phyloP scores from a whole-genome alignment of 2,888 invertebrate species.

The Galerucella pusilla region DNA sequence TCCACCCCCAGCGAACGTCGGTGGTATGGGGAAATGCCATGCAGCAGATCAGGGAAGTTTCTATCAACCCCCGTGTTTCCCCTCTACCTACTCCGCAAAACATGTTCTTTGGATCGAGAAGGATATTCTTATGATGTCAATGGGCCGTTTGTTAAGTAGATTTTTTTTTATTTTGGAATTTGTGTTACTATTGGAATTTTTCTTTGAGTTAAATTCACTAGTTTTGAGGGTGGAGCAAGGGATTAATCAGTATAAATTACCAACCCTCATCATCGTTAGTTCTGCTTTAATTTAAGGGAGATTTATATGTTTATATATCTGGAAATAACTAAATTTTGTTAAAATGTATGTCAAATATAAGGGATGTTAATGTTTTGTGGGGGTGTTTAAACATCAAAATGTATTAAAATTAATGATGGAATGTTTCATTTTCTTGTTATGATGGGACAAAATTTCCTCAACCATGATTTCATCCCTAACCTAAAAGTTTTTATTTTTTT shows the following conservation, averaged over 20 bases:
- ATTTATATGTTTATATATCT: neutral
- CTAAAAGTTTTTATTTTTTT: too few species aligned
- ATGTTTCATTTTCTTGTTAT: too few species aligned
- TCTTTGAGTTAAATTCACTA: neutral
- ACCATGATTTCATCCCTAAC: too few species aligned
- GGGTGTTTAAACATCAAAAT: neutral
- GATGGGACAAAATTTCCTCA: too few species aligned
- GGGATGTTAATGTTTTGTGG: neutral
- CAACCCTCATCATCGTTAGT: neutral
- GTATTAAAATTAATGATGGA: too few species aligned
- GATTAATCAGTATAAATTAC: neutral
- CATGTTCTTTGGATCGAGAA: slow-evolving; percentile 33
- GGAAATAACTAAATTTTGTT: neutral
- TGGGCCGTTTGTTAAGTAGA: slow-evolving; percentile 32
- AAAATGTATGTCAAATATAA: slow-evolving; percentile 3
- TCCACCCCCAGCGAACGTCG: slow-evolving; percentile 31
- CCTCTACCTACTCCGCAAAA: slow-evolving; percentile 17
- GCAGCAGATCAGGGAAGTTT: slow-evolving; percentile 39
- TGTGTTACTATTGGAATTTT: neutral
- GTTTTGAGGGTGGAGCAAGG: neutral
- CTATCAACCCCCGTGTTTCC: slow-evolving; percentile 23
- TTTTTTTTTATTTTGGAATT: neutral
- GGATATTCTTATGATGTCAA: slow-evolving; percentile 31
- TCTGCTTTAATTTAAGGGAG: neutral
- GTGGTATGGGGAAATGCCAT: slow-evolving; percentile 43